Conservation (phyloP, 53 echinoderm and acorn worm species). For the Patiria pectinifera region DNA sequence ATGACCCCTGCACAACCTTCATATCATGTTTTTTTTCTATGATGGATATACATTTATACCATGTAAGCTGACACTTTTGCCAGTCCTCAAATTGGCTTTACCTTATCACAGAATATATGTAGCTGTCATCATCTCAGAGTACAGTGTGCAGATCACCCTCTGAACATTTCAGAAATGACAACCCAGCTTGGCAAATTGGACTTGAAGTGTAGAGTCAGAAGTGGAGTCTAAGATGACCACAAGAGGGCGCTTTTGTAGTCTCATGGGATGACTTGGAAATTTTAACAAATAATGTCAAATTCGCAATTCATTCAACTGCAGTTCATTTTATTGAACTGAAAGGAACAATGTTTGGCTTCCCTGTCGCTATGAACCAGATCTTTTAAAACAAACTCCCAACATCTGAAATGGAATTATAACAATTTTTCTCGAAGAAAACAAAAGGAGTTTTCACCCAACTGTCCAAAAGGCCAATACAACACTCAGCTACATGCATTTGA, state of each 20-base stretch:
- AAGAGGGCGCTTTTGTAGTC: conserved; percentile 26
- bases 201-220: background rate
- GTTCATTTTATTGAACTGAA: too few species aligned
- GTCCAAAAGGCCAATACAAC: too few species aligned
- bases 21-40: background rate
- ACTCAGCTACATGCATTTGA: too few species aligned
- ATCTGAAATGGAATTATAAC: too few species aligned
- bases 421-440: too few species aligned
- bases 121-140: background rate
- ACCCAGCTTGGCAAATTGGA: background rate
- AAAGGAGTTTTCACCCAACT: too few species aligned
- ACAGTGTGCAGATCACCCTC: background rate
- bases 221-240: background rate
- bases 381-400: too few species aligned
- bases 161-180: background rate
- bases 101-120: background rate
- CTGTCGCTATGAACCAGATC: too few species aligned
- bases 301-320: too few species aligned
- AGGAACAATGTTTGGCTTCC: too few species aligned
- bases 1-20: background rate
- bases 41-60: too few species aligned
- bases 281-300: background rate
- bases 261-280: background rate
- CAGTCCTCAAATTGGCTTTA: background rate
- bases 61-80: background rate